Conservation (phyloP, 2,797 vertebrate genomes). For the Gambelia wislizenii region DNA sequence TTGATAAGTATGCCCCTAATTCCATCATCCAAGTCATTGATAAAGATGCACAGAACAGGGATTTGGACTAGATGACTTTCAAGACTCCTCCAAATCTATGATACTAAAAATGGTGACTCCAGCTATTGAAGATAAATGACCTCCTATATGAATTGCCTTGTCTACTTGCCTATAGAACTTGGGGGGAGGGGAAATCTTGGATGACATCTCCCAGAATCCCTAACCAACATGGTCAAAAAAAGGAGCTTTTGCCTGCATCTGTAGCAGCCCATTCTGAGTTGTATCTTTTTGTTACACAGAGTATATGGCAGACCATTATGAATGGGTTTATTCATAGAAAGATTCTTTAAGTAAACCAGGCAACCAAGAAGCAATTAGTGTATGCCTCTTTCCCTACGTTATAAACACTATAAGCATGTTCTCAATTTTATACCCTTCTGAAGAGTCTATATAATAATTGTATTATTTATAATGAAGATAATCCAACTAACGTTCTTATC, state of each 20-base stretch:
- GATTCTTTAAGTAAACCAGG: not conserved
- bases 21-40: no score
- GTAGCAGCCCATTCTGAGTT: not conserved
- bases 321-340: not conserved
- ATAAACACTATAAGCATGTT: not conserved
- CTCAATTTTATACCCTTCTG: conserved; percentile 5
- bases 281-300: not conserved
- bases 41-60: no score
- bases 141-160: not conserved
- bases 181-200: no score
- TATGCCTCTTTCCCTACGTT: no score
- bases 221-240: no score
- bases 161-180: no score
- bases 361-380: no score
- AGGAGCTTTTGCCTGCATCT: not conserved
- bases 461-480: conserved; percentile 44
- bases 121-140: not conserved
- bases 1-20: no score
- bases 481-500: conserved; percentile 46
- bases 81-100: not conserved
- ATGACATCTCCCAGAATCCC: no score
- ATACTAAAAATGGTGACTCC: not conserved
- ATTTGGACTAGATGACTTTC: no score
- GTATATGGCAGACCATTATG: no score
- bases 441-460: not conserved